Conservation (phyloP, 1,140 invertebrate genomes). For the Drosophila seguyi region DNA sequence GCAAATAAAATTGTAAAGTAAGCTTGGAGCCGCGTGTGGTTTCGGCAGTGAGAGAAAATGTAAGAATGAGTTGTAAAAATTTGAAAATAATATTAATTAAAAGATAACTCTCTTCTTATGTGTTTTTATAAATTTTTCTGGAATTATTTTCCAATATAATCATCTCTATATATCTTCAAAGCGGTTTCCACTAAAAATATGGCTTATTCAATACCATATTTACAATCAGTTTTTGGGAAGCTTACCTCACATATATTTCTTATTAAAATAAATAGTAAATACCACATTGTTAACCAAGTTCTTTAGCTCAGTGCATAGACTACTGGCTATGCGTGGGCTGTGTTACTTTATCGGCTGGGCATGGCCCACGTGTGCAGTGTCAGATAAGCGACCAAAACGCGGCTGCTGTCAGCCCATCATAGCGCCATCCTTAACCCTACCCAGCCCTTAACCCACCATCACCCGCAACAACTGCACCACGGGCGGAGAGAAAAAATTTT, state of each 20-base stretch:
- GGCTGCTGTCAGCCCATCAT: conserved; percentile 51
- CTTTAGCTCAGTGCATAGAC: background rate
- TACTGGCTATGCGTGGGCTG: background rate
- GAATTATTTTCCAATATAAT: too few relatives aligned
- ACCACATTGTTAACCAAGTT: too few relatives aligned
- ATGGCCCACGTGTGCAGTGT: conserved; percentile 50
- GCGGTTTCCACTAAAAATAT: too few relatives aligned
- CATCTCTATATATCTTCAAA: too few relatives aligned
- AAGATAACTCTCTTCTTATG: too few relatives aligned
- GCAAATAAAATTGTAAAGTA: conserved; percentile 74
- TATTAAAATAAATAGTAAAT: background rate
- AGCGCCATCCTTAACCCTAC: conserved; percentile 2
- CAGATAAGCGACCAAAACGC: conserved; percentile 74
- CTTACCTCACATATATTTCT: too few relatives aligned
- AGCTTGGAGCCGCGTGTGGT: conserved; percentile 14
- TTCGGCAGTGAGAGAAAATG: conserved; percentile 2
- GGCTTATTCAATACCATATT: too few relatives aligned
- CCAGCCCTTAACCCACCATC: conserved; percentile 6
- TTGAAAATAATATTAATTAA: too few relatives aligned
- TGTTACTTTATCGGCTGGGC: conserved; percentile 55
- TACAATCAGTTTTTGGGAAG: too few relatives aligned
- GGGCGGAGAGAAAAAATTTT: conserved; percentile 17
- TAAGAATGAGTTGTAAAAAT: background rate
- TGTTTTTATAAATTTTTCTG: too few relatives aligned
- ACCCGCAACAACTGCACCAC: conserved; percentile 28